Evolutionary conservation across 2,797 vertebrate genomes (phyloP).

Genomic region (Rachycentron canadum): DNA sequence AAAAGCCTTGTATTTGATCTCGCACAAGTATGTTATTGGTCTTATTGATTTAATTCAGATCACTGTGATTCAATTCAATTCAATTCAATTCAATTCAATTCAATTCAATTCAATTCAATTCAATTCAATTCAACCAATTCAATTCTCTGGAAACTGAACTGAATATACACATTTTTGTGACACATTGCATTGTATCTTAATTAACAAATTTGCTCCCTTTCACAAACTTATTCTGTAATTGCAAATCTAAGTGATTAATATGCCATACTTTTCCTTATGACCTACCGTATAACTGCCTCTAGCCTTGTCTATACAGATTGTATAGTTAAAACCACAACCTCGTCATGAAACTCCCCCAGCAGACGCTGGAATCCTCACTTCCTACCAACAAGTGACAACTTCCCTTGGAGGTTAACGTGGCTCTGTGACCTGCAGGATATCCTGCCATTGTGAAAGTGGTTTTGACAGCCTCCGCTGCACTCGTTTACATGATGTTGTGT

Average conservation of each 20-base stretch:
- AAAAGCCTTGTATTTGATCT: constrained; percentile 67
- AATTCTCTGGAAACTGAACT: neutral
- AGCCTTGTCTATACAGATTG: constrained; percentile 31
- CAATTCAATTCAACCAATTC: neutral
- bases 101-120: neutral
- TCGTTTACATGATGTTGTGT: constrained; percentile 68
- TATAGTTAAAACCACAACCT: constrained; percentile 50
- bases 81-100: neutral
- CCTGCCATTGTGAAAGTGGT: constrained; percentile 85
- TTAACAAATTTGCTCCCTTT: neutral
- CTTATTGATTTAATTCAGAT: neutral
- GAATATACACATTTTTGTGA: neutral
- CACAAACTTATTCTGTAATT: neutral
- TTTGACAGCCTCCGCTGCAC: constrained; percentile 73
- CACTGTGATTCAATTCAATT: neutral
- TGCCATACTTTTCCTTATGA: too few relatives aligned
- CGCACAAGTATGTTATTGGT: constrained; percentile 24
- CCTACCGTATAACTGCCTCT: constrained; percentile 34
- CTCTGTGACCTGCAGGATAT: constrained; percentile 86
- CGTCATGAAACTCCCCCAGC: constrained; percentile 55
- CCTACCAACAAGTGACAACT: constrained; percentile 83
- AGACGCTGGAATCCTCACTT: constrained; percentile 80
- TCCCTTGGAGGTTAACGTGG: constrained; percentile 80
- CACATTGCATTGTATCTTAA: neutral
- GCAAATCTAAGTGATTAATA: constrained; percentile 7